Conservation (phyloP, 2,797 vertebrate genomes). For the Rhinichthys osculus region DNA sequence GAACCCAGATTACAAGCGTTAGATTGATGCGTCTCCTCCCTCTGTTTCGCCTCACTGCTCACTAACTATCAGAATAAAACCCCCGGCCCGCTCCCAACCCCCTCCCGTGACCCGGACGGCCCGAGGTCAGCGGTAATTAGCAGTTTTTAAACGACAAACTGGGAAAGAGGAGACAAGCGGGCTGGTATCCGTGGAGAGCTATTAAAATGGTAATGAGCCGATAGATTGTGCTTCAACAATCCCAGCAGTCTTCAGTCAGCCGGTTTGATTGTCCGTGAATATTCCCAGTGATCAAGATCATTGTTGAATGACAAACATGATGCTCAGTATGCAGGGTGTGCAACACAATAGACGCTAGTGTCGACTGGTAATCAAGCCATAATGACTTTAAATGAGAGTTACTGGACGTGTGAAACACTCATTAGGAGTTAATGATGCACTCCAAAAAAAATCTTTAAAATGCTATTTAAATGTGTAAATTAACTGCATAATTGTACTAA, state of each 20-base stretch:
- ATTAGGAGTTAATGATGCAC: slow-evolving; percentile 14
- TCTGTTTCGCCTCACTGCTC: slow-evolving; percentile 50
- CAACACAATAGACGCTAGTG: slow-evolving; percentile 25
- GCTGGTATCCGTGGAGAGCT: slow-evolving; percentile 48
- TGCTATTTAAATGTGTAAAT: not conserved
- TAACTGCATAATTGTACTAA: not conserved
- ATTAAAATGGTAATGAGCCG: slow-evolving; percentile 50
- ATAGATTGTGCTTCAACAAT: slow-evolving; percentile 24
- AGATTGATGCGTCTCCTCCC: slow-evolving; percentile 53
- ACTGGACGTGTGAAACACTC: slow-evolving; percentile 9
- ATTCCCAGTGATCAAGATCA: not conserved
- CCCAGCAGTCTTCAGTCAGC: slow-evolving; percentile 11
- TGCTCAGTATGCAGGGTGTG: slow-evolving; percentile 9
- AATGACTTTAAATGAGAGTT: slow-evolving; percentile 2
- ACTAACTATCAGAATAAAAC: slow-evolving; percentile 43
- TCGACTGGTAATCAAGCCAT: not conserved
- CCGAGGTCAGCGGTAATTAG: slow-evolving; percentile 60
- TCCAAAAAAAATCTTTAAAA: not conserved
- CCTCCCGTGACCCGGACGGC: slow-evolving; percentile 51
- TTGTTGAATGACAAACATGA: slow-evolving; percentile 2
- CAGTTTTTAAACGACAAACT: slow-evolving; percentile 52
- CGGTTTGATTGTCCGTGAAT: slow-evolving; percentile 6
- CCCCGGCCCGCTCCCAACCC: slow-evolving; percentile 32
- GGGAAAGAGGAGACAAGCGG: slow-evolving; percentile 48
- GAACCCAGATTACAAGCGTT: slow-evolving; percentile 50